Evolutionary conservation across 2,797 vertebrate genomes (phyloP).

Genomic region (Prionace glauca): DNA sequence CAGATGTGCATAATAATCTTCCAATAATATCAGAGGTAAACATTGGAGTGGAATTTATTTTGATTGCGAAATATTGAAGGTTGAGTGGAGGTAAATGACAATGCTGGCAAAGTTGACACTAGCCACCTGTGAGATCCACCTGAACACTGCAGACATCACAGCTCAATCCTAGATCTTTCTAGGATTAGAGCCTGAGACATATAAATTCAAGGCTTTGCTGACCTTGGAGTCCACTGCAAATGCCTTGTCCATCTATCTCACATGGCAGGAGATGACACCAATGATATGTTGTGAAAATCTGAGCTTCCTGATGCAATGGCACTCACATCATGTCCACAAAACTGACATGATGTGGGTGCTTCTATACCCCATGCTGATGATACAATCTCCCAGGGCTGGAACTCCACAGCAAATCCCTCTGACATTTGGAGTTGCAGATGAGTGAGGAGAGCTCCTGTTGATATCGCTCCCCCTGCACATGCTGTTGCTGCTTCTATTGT

Average conservation of each 20-base stretch:
- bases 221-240: too few relatives aligned
- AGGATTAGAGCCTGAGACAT: background rate
- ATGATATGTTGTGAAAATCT: too few relatives aligned
- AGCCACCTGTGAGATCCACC: background rate
- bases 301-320: background rate
- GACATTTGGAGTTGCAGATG: background rate
- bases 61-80: background rate
- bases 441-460: background rate
- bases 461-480: too few relatives aligned
- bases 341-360: background rate
- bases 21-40: background rate
- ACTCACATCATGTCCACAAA: background rate
- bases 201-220: too few relatives aligned
- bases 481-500: background rate
- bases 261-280: background rate
- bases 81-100: too few relatives aligned
- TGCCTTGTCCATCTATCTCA: background rate
- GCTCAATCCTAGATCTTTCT: too few relatives aligned
- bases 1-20: background rate
- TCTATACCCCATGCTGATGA: background rate
- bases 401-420: background rate
- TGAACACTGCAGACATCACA: background rate
- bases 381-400: background rate
- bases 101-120: background rate
- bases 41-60: background rate